A percentile compares a stretch with the other conserved stretches of the same genome.
Conservation (phyloP, 2,113 vertebrate genomes). For the Xyliphius kryptos region DNA sequence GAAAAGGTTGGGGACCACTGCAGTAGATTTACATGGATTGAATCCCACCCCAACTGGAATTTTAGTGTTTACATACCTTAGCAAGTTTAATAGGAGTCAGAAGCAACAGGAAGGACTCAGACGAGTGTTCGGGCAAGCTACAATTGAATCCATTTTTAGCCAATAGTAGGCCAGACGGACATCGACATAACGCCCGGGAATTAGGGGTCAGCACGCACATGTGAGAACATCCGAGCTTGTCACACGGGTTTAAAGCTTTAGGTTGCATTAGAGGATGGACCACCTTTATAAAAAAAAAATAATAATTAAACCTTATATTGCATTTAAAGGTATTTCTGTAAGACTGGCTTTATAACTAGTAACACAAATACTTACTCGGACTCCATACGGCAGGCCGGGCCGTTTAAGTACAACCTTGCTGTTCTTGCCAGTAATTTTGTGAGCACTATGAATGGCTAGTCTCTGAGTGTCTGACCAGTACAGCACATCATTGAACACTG, state of each 20-base stretch:
- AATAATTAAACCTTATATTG: not conserved
- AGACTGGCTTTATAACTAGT: too few relatives aligned
- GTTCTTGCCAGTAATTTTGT: constrained; percentile 78
- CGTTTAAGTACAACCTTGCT: constrained; percentile 73
- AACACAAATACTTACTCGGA: constrained; percentile 73
- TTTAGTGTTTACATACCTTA: constrained; percentile 61
- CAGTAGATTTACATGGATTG: too few relatives aligned
- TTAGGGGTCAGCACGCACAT: constrained; percentile 71
- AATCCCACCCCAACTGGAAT: too few relatives aligned
- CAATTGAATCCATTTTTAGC: constrained; percentile 66
- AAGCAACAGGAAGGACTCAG: constrained; percentile 70
- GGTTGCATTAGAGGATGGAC: constrained; percentile 67
- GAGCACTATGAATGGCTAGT: constrained; percentile 69
- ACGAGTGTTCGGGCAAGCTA: constrained; percentile 52
- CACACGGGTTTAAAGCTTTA: constrained; percentile 60
- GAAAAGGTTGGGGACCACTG: too few relatives aligned
- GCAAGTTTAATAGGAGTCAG: constrained; percentile 52
- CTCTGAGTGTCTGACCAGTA: constrained; percentile 83
- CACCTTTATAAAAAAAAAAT: constrained; percentile 42
- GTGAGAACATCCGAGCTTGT: constrained; percentile 66
- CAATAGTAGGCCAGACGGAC: constrained; percentile 65
- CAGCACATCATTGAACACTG: constrained; percentile 75
- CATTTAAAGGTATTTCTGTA: too few relatives aligned
- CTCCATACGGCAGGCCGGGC: constrained; percentile 73
- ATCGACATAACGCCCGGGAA: constrained; percentile 66